Evolutionary conservation across 92 coral and sea anemone genomes (phyloP).

Genomic region (Porites lobata): DNA sequence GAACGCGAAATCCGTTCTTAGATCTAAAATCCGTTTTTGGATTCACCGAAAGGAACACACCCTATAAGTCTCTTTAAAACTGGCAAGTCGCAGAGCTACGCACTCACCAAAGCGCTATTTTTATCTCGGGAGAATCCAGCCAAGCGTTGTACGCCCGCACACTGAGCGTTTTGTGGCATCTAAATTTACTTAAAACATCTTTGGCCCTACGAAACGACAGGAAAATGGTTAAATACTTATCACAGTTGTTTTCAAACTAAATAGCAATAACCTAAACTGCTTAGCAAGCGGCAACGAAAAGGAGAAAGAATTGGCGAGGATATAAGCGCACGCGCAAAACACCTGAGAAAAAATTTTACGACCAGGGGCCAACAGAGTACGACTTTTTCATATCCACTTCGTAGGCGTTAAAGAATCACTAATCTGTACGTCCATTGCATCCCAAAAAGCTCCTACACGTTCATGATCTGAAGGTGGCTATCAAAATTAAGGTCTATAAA

Average conservation of each 20-base stretch:
- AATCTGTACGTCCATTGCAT: no score
- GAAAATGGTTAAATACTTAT: background rate
- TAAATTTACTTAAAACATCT: conserved; percentile 77
- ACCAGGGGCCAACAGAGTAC: background rate
- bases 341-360: no score
- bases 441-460: no score
- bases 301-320: background rate
- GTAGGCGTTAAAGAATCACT: no score
- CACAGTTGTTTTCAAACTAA: background rate
- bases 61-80: no score
- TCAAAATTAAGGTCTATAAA: no score
- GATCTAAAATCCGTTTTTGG: no score
- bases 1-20: no score
- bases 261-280: background rate
- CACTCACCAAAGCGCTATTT: conserved; percentile 82
- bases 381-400: no score
- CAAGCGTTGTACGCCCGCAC: conserved; percentile 79
- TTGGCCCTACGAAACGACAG: conserved; percentile 64
- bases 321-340: background rate
- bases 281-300: background rate
- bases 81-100: no score
- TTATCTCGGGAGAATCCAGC: conserved; percentile 73
- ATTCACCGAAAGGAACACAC: no score
- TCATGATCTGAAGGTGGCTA: no score
- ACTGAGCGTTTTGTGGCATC: conserved; percentile 75